phyloP scores from a whole-genome alignment of 2,888 invertebrate genomes.

The Xanthorhoe designata region DNA sequence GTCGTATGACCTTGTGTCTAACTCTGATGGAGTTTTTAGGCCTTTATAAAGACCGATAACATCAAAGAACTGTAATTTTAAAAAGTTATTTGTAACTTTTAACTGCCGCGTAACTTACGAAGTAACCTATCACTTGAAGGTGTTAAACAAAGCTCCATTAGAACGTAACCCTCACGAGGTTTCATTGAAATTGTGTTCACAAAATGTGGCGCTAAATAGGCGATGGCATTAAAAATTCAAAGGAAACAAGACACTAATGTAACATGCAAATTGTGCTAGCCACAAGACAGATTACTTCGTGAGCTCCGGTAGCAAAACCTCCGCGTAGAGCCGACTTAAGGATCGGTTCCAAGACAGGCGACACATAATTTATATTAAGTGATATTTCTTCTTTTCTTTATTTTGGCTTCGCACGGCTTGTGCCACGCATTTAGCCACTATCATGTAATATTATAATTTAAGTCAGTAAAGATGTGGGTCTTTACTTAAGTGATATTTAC shows the following conservation, averaged over 20 bases:
- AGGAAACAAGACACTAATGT: conserved; percentile 52
- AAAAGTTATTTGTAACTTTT: too few relatives aligned
- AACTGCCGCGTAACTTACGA: too few relatives aligned
- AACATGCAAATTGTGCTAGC: conserved; percentile 59
- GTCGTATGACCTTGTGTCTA: too few relatives aligned
- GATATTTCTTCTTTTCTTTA: too few relatives aligned
- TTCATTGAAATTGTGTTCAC: conserved; percentile 10
- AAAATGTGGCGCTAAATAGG: conserved; percentile 41
- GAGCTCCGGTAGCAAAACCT: conserved; percentile 40
- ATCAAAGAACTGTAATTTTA: too few relatives aligned
- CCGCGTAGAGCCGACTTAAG: conserved; percentile 28
- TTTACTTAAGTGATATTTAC: too few relatives aligned
- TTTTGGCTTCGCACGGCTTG: too few relatives aligned
- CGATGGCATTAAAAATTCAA: conserved; percentile 51
- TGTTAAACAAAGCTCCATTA: background rate
- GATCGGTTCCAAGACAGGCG: background rate
- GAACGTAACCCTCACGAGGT: background rate
- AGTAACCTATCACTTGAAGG: background rate
- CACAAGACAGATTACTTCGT: conserved; percentile 63
- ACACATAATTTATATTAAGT: background rate
- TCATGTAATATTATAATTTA: too few relatives aligned
- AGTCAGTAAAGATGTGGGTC: too few relatives aligned
- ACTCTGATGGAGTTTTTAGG: too few relatives aligned
- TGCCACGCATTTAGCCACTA: too few relatives aligned
- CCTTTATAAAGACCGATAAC: too few relatives aligned